These are phyloP conservation scores for Hippocampus abdominalis DNA, from an alignment of 2,113 vertebrate species.

Conservation along the genomic window DNA sequence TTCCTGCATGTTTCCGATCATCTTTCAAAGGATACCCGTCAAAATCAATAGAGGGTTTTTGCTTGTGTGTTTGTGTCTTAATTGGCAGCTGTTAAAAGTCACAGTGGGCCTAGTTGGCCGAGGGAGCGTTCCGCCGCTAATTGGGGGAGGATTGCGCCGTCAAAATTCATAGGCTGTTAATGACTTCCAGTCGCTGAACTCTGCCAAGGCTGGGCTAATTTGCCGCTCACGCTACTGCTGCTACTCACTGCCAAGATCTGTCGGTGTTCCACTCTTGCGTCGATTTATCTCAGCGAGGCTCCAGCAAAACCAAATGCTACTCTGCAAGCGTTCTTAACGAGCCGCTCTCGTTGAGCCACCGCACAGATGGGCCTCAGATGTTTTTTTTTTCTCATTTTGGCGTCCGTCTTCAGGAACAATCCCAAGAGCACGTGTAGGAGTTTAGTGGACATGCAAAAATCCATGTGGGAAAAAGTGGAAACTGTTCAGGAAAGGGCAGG, in stretches of 20 bases:
- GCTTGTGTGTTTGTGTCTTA: constrained; percentile 1
- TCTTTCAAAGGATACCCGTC: background rate
- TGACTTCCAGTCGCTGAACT: constrained; percentile 53
- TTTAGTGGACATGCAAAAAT: background rate
- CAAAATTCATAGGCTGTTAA: constrained; percentile 66
- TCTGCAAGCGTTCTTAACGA: constrained; percentile 14
- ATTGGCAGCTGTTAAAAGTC: constrained; percentile 7
- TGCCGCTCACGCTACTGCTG: constrained; percentile 3
- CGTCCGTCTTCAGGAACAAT: background rate
- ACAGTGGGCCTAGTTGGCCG: background rate
- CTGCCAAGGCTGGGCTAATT: constrained; percentile 40
- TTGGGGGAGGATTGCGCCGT: constrained; percentile 49
- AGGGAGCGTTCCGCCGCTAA: constrained; percentile 43
- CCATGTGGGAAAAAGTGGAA: background rate
- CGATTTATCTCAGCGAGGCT: constrained; percentile 30
- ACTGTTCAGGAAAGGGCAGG: background rate
- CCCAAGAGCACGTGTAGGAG: background rate
- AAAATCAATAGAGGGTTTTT: background rate
- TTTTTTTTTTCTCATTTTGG: constrained; percentile 12
- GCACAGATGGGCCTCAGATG: constrained; percentile 43
- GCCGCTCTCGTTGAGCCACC: constrained; percentile 36
- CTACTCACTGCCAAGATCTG: background rate
- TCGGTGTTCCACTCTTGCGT: constrained; percentile 18
- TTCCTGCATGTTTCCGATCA: background rate
- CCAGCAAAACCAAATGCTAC: constrained; percentile 29